Evolutionary conservation across 2,888 invertebrate genomes (phyloP).

Genomic region (Cylloceria caligata): DNA sequence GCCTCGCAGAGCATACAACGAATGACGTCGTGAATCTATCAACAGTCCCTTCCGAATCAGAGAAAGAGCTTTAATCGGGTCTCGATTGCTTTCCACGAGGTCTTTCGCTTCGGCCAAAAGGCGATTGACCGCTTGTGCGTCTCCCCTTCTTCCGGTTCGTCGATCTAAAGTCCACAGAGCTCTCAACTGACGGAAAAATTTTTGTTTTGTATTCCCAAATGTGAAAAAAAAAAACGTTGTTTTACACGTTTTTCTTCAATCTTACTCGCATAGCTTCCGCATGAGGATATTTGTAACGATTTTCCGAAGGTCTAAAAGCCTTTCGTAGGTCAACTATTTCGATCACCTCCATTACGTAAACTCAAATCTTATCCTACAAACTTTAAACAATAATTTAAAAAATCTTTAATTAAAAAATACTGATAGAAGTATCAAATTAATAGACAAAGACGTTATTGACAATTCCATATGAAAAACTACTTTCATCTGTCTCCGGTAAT

Average conservation of each 20-base stretch:
- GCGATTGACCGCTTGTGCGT: conserved; percentile 48
- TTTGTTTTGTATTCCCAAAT: neutral
- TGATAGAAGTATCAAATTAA: conserved; percentile 13
- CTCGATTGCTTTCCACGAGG: conserved; percentile 28
- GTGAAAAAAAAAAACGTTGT: neutral
- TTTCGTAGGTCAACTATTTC: conserved; percentile 64
- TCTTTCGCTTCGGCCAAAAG: conserved; percentile 50
- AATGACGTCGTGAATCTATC: conserved; percentile 66
- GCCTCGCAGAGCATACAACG: conserved; percentile 69
- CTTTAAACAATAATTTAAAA: neutral
- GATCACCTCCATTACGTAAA: conserved; percentile 62
- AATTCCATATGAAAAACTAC: neutral
- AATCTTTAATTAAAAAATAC: neutral
- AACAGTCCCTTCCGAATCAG: conserved; percentile 69
- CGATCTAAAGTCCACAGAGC: conserved; percentile 50
- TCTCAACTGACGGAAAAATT: conserved; percentile 37
- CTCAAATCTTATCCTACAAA: neutral
- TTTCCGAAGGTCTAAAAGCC: conserved; percentile 61
- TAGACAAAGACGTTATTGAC: neutral
- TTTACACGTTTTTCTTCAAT: neutral
- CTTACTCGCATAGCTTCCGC: conserved; percentile 49
- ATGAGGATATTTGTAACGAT: conserved; percentile 61
- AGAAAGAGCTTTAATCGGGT: conserved; percentile 15
- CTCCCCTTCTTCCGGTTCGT: conserved; percentile 41
- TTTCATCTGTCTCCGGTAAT: conserved; percentile 34